phyloP scores from a whole-genome alignment of 1,140 invertebrate species.

The Anadara kagoshimensis region DNA sequence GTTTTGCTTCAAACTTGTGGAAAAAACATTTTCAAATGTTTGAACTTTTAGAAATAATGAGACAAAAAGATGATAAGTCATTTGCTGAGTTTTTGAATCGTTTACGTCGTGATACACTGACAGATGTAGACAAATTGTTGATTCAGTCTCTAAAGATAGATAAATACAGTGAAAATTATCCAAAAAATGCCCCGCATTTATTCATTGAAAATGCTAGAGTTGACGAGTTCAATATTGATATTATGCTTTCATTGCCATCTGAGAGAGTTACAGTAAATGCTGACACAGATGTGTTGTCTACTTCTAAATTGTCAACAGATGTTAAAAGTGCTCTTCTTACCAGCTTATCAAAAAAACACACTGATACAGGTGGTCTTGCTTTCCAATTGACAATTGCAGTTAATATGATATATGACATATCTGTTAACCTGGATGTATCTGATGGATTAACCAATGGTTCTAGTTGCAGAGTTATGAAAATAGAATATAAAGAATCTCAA shows the following conservation, averaged over 20 bases:
- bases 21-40: conserved; percentile 40
- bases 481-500: conserved; percentile 16
- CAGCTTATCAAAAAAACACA: neutral
- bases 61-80: conserved; percentile 45
- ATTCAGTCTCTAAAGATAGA: neutral
- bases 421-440: conserved; percentile 19
- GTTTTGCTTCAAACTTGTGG: conserved; percentile 47
- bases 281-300: neutral
- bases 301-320: neutral
- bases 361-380: conserved; percentile 1
- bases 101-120: conserved; percentile 26
- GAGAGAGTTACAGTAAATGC: conserved; percentile 2
- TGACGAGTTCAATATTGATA: neutral
- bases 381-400: conserved; percentile 1
- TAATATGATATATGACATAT: conserved; percentile 20
- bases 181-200: conserved; percentile 3
- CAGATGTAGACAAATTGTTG: conserved; percentile 21
- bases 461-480: neutral
- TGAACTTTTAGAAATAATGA: conserved; percentile 50
- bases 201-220: conserved; percentile 16
- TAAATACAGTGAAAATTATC: neutral
- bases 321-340: conserved; percentile 1
- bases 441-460: conserved; percentile 28
- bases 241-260: neutral
- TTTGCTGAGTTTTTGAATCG: conserved; percentile 48